Percentiles rank a stretch among this genome's conserved stretches.
phyloP scores from a whole-genome alignment of 1,140 invertebrate genomes.

The Drosophila pseudoobscura region DNA sequence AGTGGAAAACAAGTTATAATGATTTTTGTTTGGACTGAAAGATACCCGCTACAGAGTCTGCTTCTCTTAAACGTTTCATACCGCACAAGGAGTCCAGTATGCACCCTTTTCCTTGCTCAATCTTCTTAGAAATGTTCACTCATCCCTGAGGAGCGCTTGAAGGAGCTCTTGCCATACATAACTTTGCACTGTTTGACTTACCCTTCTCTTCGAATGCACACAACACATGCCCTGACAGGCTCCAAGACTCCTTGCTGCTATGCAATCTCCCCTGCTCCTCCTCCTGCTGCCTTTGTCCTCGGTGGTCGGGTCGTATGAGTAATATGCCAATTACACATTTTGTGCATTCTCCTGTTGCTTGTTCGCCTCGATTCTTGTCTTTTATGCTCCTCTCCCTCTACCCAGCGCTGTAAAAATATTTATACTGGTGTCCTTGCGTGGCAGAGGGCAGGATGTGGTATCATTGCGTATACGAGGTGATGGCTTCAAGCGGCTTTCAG shows the following conservation, averaged over 20 bases:
- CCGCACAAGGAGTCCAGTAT: too few relatives aligned
- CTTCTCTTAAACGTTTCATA: too few relatives aligned
- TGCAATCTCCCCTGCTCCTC: neutral
- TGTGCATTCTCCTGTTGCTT: conserved; percentile 54
- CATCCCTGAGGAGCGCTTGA: neutral
- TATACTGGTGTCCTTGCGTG: conserved; percentile 10
- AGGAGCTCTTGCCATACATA: neutral
- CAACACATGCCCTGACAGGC: neutral
- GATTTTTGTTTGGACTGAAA: neutral
- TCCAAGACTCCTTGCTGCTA: conserved; percentile 7
- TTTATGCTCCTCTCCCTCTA: conserved; percentile 5
- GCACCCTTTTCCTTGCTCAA: neutral
- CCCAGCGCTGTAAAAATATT: conserved; percentile 40
- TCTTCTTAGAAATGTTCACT: neutral
- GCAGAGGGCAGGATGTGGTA: conserved; percentile 1
- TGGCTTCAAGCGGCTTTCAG: conserved; percentile 27
- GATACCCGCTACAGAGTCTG: neutral
- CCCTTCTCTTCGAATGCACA: conserved; percentile 1
- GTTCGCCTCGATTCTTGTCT: conserved; percentile 15
- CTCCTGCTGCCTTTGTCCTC: neutral
- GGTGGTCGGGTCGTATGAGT: conserved; percentile 32
- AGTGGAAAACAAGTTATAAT: conserved; percentile 9
- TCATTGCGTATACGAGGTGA: conserved; percentile 52
- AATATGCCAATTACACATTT: conserved; percentile 55
- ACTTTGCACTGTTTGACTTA: conserved; percentile 25